Evolutionary conservation across 2,797 vertebrate species (phyloP).

Genomic region (Micropoecilia bifurca): DNA sequence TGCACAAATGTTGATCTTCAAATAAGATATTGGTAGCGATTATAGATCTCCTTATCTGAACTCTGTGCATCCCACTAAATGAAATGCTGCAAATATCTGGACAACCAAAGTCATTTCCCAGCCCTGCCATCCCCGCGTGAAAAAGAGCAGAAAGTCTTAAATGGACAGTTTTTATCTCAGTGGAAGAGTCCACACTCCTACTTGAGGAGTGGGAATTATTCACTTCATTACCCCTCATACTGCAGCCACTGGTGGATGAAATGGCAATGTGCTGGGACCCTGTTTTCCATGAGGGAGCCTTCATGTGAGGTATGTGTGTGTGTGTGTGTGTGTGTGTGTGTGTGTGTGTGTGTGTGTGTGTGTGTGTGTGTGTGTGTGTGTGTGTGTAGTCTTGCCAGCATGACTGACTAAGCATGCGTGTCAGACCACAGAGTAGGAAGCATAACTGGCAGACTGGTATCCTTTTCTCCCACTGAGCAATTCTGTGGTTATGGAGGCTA

Average conservation of each 20-base stretch:
- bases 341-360: not conserved
- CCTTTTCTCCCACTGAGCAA: constrained; percentile 47
- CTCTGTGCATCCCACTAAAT: constrained; percentile 14
- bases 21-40: not conserved
- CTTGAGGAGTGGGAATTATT: constrained; percentile 69
- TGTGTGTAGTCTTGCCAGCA: constrained; percentile 17
- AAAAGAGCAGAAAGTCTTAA: constrained; percentile 53
- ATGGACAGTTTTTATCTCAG: constrained; percentile 33
- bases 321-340: not conserved
- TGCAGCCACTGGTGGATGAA: constrained; percentile 74
- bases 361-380: constrained; percentile 6
- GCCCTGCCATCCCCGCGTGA: constrained; percentile 15
- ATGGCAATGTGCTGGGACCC: constrained; percentile 70
- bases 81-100: not conserved
- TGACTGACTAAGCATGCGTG: constrained; percentile 19
- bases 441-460: constrained; percentile 54
- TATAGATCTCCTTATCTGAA: constrained; percentile 12
- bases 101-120: constrained; percentile 42
- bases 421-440: constrained; percentile 39
- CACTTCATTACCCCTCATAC: constrained; percentile 76
- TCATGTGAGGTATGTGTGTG: constrained; percentile 28
- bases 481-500: constrained; percentile 46
- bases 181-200: constrained; percentile 50
- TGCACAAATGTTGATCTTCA: constrained; percentile 9
- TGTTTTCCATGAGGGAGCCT: constrained; percentile 60